Base-by-base conservation (phyloP, 2,888 invertebrate genomes). In the Luperina testacea region DNA sequence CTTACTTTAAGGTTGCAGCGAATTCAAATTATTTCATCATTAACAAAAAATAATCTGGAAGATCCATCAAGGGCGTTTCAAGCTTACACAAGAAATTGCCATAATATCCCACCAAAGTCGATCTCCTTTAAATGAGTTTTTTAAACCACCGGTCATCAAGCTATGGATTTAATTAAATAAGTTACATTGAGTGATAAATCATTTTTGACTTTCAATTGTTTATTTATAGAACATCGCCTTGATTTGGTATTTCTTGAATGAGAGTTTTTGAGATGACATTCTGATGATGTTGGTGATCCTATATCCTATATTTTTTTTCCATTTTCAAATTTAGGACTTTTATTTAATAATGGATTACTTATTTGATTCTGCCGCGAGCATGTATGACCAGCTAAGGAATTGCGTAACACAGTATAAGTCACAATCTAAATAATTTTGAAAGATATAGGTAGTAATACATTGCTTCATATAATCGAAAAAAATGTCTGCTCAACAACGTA, bases 61-160 rank as follows among this genome's bases (percentile, higher is more conserved):
- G 65, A 79, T 81, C 77, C 73, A 88, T 87, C 78, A 87, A 81
- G 69, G 69, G 72, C 83, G 75, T 87, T 42, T 59, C 65, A 61
- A 80, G 38, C 51, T 84, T 67, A 80, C 68, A 80, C 71, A 86
- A 78, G 88, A 87, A 88, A 81, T 78, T 64, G 53, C 71, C 68
- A 70, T 75, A 75, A 80, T 48, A 65, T 51, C 64, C 74, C 68
- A 85, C 80, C 74, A 57, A 45, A 82, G 72, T 57, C 80, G 81
- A 81, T 79, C 80, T 73, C 17, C 70, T 82, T 82, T 82, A 87
- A 83, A 88, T 89, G 59, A 81, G 86, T 87, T 89, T 89, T 87
- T 85, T 84, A 77, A 83, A 74, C 82, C 70, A 73, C 79, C 79
- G 88, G 87, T 70, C 88, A 87, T 75, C 78, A 84, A 59, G 24